Conservation (phyloP, 2,888 invertebrate species). For the Eutolmus rufibarbis region DNA sequence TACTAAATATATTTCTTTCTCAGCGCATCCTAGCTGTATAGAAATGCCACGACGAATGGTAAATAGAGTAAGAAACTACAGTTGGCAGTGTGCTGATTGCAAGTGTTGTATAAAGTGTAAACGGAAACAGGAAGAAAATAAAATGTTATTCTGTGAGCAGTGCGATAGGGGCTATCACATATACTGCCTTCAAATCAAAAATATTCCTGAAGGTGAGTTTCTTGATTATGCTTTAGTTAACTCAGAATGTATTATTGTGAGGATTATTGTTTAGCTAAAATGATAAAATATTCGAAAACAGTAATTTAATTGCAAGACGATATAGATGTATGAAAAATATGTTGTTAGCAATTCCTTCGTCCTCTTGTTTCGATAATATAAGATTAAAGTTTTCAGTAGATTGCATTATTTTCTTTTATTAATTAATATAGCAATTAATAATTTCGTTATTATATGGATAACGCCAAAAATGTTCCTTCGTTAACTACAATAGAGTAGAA, state of each 20-base stretch:
- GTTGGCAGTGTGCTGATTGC: slow-evolving; percentile 94
- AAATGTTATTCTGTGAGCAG: slow-evolving; percentile 93
- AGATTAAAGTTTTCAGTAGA: neutral
- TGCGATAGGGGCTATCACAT: slow-evolving; percentile 95
- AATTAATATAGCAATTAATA: neutral
- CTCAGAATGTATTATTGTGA: neutral
- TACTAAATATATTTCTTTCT: neutral
- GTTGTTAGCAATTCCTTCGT: neutral
- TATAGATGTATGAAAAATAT: neutral
- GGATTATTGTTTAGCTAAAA: neutral
- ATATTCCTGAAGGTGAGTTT: slow-evolving; percentile 77
- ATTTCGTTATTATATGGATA: neutral
- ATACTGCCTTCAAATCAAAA: slow-evolving; percentile 83
- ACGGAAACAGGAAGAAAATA: slow-evolving; percentile 83
- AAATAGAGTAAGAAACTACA: slow-evolving; percentile 81
- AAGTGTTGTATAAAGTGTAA: slow-evolving; percentile 88
- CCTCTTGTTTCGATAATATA: neutral
- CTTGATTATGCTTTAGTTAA: neutral
- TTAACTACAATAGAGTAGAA: neutral
- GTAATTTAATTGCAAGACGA: neutral
- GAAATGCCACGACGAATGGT: slow-evolving; percentile 85
- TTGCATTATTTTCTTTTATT: neutral
- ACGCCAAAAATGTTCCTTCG: neutral
- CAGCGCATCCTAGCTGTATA: slow-evolving; percentile 86
- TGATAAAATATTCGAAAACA: neutral